Percentiles rank a stretch among this genome's conserved stretches.
These are phyloP conservation scores for Lordiphosa collinella DNA, from an alignment of 1,140 invertebrate genomes.

Conservation along the genomic window DNA sequence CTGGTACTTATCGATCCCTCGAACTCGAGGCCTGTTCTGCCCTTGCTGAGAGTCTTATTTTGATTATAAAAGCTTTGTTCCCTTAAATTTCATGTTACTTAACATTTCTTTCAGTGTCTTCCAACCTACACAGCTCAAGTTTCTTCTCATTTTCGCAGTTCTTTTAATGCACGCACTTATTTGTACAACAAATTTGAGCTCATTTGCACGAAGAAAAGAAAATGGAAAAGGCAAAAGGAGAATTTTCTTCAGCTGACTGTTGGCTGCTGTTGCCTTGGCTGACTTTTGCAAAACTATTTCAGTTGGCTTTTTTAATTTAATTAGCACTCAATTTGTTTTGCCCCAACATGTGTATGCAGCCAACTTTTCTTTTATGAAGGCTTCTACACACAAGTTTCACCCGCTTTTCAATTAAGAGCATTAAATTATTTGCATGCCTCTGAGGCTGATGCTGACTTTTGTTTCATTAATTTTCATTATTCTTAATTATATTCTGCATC, in stretches of 20 bases:
- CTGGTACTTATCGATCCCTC: no score
- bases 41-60: no score
- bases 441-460: constrained; percentile 7
- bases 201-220: constrained; percentile 59
- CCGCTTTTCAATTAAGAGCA: constrained; percentile 59
- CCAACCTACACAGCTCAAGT: background rate
- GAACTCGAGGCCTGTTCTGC: no score
- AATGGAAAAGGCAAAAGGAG: constrained; percentile 8
- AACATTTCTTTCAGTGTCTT: background rate
- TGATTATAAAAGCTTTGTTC: no score
- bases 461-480: constrained; percentile 49
- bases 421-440: constrained; percentile 55
- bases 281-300: constrained; percentile 66
- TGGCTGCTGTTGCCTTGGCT: constrained; percentile 4
- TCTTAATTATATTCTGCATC: constrained; percentile 25
- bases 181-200: constrained; percentile 68
- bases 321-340: constrained; percentile 51
- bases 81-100: no score
- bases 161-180: constrained; percentile 31
- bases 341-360: constrained; percentile 27
- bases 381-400: background rate
- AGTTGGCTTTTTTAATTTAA: constrained; percentile 63
- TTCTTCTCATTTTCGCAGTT: constrained; percentile 11
- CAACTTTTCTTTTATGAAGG: constrained; percentile 36
- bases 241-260: constrained; percentile 13